phyloP scores from a whole-genome alignment of 2,797 vertebrate species.

The Megalops cyprinoides region DNA sequence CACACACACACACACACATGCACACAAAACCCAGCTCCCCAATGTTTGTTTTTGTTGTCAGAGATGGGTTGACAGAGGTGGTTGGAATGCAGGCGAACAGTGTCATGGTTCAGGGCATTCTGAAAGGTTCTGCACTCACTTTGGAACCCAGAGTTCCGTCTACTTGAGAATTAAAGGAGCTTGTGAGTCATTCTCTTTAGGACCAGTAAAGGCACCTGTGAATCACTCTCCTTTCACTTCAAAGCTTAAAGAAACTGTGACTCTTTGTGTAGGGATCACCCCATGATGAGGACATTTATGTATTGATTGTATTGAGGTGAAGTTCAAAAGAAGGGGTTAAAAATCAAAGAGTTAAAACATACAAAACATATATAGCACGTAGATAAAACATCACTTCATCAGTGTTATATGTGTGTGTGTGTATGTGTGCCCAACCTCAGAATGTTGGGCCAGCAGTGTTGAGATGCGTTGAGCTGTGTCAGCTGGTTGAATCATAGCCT shows the following conservation, averaged over 20 bases:
- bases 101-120: conserved; percentile 33
- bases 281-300: no score
- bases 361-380: neutral
- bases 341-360: neutral
- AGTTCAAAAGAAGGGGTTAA: no score
- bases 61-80: conserved; percentile 33
- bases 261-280: neutral
- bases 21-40: no score
- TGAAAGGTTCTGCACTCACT: conserved; percentile 36
- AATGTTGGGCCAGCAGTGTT: neutral
- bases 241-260: neutral
- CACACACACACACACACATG: no score
- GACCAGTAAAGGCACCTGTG: no score
- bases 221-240: no score
- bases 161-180: no score
- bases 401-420: neutral
- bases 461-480: neutral
- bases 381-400: no score
- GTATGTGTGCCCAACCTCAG: neutral
- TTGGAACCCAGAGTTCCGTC: no score
- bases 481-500: no score
- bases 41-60: neutral
- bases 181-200: no score
- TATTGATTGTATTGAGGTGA: neutral
- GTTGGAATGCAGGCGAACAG: conserved; percentile 32